Evolutionary conservation across 2,888 invertebrate genomes (phyloP).

Genomic region (Clunio marinus): DNA sequence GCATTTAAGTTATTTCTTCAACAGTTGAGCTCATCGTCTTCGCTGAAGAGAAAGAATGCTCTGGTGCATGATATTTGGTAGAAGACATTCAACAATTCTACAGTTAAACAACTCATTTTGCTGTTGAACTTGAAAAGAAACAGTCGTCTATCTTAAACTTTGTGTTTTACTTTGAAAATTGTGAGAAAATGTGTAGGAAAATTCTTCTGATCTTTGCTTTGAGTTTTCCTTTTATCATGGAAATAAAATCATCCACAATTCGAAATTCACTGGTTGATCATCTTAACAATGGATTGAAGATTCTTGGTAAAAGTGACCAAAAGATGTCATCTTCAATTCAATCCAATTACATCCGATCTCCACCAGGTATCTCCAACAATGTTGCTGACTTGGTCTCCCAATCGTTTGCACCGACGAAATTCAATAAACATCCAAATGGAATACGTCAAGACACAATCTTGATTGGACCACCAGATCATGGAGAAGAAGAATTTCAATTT

Average conservation of each 20-base stretch:
- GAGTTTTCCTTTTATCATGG: not conserved
- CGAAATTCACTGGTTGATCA: slow-evolving; percentile 4
- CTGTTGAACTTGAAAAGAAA: slow-evolving; percentile 19
- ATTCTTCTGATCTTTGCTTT: not conserved
- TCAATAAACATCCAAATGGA: slow-evolving; percentile 42
- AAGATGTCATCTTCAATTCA: not conserved
- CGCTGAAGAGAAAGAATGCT: not conserved
- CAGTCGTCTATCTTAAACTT: too few relatives aligned
- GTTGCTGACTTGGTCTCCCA: slow-evolving; percentile 60
- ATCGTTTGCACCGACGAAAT: slow-evolving; percentile 50
- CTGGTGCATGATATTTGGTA: not conserved
- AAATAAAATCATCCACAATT: not conserved
- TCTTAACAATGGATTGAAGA: slow-evolving; percentile 9
- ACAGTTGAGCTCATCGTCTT: not conserved
- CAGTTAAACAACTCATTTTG: slow-evolving; percentile 3
- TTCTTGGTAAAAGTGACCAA: slow-evolving; percentile 12
- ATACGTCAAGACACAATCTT: slow-evolving; percentile 42
- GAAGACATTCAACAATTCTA: not conserved
- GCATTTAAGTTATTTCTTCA: not conserved
- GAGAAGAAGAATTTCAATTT: too few relatives aligned
- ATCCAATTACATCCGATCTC: not conserved
- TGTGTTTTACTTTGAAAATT: too few relatives aligned
- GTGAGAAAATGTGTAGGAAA: not conserved
- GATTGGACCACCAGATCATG: not conserved
- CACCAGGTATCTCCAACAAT: slow-evolving; percentile 43